Evolutionary conservation across 2,888 invertebrate species (phyloP).

Genomic region (Synanthedon myopaeformis): DNA sequence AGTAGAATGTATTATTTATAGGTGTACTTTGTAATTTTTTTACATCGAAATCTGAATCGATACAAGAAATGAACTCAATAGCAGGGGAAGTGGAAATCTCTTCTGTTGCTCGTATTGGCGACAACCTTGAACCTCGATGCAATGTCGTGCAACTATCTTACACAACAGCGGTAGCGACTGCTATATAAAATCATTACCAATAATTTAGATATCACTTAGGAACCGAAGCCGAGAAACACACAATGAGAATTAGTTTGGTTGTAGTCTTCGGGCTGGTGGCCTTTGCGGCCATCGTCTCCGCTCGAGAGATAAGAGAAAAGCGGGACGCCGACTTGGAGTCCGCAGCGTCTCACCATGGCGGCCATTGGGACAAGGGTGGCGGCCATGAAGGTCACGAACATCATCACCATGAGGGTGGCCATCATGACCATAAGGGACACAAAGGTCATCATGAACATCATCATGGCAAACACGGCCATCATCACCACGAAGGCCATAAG

Average conservation of each 20-base stretch:
- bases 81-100: neutral
- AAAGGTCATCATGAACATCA: slow-evolving; percentile 75
- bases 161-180: slow-evolving; percentile 4
- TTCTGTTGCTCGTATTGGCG: neutral
- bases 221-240: slow-evolving; percentile 24
- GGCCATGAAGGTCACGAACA: slow-evolving; percentile 74
- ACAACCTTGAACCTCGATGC: neutral
- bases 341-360: slow-evolving; percentile 51
- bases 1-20: too few species aligned
- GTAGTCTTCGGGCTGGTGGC: slow-evolving; percentile 49
- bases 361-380: slow-evolving; percentile 62
- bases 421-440: slow-evolving; percentile 76
- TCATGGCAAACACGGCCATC: slow-evolving; percentile 77
- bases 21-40: too few species aligned
- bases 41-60: neutral
- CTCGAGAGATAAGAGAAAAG: slow-evolving; percentile 62
- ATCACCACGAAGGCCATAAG: slow-evolving; percentile 74
- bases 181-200: slow-evolving; percentile 54
- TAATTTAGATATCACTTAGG: slow-evolving; percentile 47
- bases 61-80: neutral
- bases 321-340: slow-evolving; percentile 63
- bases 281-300: slow-evolving; percentile 57
- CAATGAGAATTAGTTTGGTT: slow-evolving; percentile 46
- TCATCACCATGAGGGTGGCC: slow-evolving; percentile 73
- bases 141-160: neutral